Evolutionary conservation across 2,113 vertebrate genomes (phyloP).

Genomic region (Xenus cinereus): DNA sequence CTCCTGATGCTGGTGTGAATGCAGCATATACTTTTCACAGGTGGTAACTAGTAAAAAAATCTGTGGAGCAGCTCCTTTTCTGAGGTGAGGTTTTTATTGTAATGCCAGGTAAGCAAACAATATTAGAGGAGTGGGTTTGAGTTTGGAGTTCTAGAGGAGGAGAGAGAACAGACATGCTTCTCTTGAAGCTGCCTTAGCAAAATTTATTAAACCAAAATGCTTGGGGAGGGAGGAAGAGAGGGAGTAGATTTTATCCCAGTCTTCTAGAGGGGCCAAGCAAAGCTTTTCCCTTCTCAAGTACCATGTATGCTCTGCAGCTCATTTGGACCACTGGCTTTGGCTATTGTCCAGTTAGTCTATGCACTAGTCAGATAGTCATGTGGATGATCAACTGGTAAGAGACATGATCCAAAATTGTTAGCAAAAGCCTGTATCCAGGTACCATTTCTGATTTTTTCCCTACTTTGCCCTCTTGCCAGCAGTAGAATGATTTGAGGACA

Average conservation of each 20-base stretch:
- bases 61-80: neutral
- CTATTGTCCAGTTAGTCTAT: neutral
- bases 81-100: neutral
- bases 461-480: neutral
- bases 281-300: neutral
- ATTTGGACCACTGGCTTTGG: neutral
- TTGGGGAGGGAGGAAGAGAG: neutral
- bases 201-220: neutral
- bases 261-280: neutral
- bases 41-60: neutral
- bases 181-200: neutral
- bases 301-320: neutral
- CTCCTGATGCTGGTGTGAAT: neutral
- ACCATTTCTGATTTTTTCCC: neutral
- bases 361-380: neutral
- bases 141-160: neutral
- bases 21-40: neutral
- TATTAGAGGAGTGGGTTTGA: neutral
- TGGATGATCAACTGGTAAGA: neutral
- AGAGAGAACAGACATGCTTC: neutral
- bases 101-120: neutral
- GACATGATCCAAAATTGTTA: neutral
- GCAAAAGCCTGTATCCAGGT: neutral
- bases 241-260: neutral
- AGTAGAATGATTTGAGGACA: neutral